phyloP scores from a whole-genome alignment of 2,113 vertebrate species.

The Paraplagusia blochii region DNA sequence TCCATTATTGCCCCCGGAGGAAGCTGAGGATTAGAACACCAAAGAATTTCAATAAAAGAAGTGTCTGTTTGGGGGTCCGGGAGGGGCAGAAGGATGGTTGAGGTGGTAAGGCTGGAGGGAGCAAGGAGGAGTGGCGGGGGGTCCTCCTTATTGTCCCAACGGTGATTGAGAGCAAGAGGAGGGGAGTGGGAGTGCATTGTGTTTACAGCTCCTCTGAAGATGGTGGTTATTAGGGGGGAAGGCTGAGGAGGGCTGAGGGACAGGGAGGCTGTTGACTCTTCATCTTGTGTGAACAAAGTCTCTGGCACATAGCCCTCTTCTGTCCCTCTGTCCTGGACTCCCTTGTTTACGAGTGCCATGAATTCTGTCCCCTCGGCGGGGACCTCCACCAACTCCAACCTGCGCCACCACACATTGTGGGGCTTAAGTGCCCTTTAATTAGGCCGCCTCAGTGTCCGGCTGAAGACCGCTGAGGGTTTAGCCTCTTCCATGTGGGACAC shows the following conservation, averaged over 20 bases:
- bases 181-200: slow-evolving; percentile 77
- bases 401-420: slow-evolving; percentile 73
- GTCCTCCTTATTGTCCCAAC: slow-evolving; percentile 74
- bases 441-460: slow-evolving; percentile 76
- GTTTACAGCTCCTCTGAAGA: slow-evolving; percentile 70
- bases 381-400: slow-evolving; percentile 69
- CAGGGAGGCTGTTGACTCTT: slow-evolving; percentile 82
- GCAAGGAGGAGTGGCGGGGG: slow-evolving; percentile 11
- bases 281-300: slow-evolving; percentile 83
- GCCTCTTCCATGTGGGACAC: slow-evolving; percentile 60
- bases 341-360: slow-evolving; percentile 78
- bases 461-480: slow-evolving; percentile 65
- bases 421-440: slow-evolving; percentile 84
- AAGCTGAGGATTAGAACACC: slow-evolving; percentile 84
- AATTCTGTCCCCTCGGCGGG: slow-evolving; percentile 64
- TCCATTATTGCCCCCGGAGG: slow-evolving; percentile 81
- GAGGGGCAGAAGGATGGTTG: slow-evolving; percentile 64
- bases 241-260: slow-evolving; percentile 68
- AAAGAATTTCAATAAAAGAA: slow-evolving; percentile 86
- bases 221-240: slow-evolving; percentile 73
- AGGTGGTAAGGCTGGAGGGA: slow-evolving; percentile 36
- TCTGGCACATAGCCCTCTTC: slow-evolving; percentile 68
- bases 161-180: slow-evolving; percentile 79
- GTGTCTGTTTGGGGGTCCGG: slow-evolving; percentile 80
- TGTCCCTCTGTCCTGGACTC: slow-evolving; percentile 62